Evolutionary conservation across 2,113 vertebrate genomes (phyloP).

Genomic region (Syngnathus typhle): DNA sequence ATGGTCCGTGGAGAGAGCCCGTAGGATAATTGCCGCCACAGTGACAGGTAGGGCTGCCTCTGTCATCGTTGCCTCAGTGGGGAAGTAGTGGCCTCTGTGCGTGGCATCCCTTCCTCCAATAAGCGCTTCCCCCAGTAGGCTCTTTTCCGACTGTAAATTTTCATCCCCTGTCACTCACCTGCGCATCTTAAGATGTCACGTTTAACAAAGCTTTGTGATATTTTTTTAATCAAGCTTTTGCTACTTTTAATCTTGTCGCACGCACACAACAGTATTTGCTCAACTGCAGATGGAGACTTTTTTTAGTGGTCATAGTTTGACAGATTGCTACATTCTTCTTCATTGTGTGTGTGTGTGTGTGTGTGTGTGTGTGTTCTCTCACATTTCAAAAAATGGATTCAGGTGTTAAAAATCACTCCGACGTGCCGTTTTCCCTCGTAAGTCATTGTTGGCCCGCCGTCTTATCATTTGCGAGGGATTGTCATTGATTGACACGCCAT

Average conservation of each 20-base stretch:
- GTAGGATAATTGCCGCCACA: constrained; percentile 71
- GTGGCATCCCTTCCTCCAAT: background rate
- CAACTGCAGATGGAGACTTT: background rate
- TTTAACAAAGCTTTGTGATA: background rate
- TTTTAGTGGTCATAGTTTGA: no score
- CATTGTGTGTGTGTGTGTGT: no score
- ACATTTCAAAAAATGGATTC: no score
- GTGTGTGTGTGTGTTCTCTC: no score
- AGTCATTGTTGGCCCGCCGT: constrained; percentile 15
- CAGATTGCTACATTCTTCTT: no score
- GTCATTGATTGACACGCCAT: constrained; percentile 54
- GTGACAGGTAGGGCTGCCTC: constrained; percentile 70
- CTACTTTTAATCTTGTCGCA: background rate
- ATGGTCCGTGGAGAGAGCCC: constrained; percentile 61
- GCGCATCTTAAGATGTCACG: background rate
- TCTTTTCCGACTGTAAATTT: background rate
- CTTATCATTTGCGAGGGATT: constrained; percentile 31
- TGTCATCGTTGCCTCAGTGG: constrained; percentile 63
- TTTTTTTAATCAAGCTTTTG: background rate
- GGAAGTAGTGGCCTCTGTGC: constrained; percentile 31
- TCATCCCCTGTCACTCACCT: background rate
- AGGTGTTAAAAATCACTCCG: background rate
- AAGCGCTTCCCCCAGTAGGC: background rate
- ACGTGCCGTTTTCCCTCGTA: constrained; percentile 36
- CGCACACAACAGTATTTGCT: background rate